phyloP scores from a whole-genome alignment of 2,888 invertebrate genomes.

The Sycophila texana region DNA sequence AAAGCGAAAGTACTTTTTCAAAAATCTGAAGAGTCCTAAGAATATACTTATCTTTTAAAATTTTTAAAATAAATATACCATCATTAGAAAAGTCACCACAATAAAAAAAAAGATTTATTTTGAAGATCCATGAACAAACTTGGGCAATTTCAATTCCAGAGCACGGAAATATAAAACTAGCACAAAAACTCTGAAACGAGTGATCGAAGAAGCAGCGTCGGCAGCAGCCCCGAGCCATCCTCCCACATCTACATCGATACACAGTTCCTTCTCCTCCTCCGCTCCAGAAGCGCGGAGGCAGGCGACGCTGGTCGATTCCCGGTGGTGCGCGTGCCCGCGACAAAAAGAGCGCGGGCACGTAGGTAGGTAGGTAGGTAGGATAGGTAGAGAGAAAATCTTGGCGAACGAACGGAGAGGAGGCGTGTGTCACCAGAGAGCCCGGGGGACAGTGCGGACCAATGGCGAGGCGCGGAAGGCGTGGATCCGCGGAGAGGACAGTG shows the following conservation, averaged over 20 bases:
- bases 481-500: constrained; percentile 56
- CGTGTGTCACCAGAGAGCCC: constrained; percentile 68
- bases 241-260: constrained; percentile 15
- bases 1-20: no score
- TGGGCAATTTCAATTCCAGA: no score
- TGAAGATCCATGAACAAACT: no score
- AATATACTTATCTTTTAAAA: no score
- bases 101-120: no score
- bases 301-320: background rate
- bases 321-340: constrained; percentile 22
- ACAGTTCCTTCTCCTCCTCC: constrained; percentile 43
- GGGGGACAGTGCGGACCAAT: constrained; percentile 70
- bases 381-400: constrained; percentile 48
- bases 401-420: constrained; percentile 61
- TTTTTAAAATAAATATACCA: no score
- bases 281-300: background rate
- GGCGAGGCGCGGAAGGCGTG: constrained; percentile 64
- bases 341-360: constrained; percentile 17
- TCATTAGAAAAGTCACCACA: no score
- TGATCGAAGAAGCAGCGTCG: no score
- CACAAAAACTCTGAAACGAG: no score
- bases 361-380: background rate
- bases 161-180: no score
- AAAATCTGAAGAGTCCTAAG: no score
- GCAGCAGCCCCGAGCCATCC: background rate